Percentiles rank a stretch among this genome's conserved stretches.
These are phyloP conservation scores for Macroteleia sp. DNA, from an alignment of 2,888 invertebrate genomes.

Conservation along the genomic window DNA sequence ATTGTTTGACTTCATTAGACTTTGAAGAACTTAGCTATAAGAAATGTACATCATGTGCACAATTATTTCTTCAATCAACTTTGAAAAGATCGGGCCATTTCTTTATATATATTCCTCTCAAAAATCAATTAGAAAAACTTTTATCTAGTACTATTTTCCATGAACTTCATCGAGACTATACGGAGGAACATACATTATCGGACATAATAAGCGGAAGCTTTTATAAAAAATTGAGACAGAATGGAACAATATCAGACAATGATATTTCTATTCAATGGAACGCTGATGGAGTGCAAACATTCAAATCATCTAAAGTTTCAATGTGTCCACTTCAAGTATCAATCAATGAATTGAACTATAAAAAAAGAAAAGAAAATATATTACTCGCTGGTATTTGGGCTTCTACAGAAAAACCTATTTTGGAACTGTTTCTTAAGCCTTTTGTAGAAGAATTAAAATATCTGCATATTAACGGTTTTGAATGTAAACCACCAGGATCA, in stretches of 20 bases:
- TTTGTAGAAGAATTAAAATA: conserved; percentile 43
- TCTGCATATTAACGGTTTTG: conserved; percentile 23
- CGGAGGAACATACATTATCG: conserved; percentile 3
- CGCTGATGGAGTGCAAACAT: conserved; percentile 57
- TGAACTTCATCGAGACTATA: conserved; percentile 5
- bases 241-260: conserved; percentile 10
- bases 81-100: conserved; percentile 21
- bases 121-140: conserved; percentile 19
- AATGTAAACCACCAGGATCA: not conserved
- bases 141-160: conserved; percentile 5
- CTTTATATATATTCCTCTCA: conserved; percentile 34
- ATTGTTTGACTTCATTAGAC: conserved; percentile 19
- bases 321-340: conserved; percentile 57
- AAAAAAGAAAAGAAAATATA: conserved; percentile 38
- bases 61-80: conserved; percentile 3
- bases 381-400: conserved; percentile 43
- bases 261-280: conserved; percentile 52
- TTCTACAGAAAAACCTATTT: conserved; percentile 17
- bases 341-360: conserved; percentile 46
- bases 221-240: conserved; percentile 18
- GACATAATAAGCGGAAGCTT: conserved; percentile 19
- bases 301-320: conserved; percentile 51
- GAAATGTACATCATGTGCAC: conserved; percentile 14
- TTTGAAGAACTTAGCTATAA: not conserved
- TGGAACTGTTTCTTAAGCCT: conserved; percentile 20